Evolutionary conservation across 2,888 invertebrate species (phyloP), one percentile per base, ranked within the genome.

Genomic region (Drosophila maculinotata): DNA sequence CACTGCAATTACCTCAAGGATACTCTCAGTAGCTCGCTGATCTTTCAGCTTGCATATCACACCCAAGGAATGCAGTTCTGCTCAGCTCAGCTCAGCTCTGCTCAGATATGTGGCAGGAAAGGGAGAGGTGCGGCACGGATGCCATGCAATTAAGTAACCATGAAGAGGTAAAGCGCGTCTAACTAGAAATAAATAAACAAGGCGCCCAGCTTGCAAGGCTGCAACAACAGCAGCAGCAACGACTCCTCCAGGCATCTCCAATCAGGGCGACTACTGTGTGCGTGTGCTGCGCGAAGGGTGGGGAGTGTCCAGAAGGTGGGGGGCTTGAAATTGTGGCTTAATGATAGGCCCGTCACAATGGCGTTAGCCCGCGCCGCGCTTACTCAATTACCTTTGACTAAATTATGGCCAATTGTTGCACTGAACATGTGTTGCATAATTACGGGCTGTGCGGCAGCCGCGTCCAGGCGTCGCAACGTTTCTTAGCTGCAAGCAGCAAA

Each of bases 391-490:
- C 79, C 76, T 81, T 85, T 79, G 83, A 82, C 83, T 83, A 85
- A 83, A 83, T 83, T 85, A 83, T 85, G 80, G 83, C 86, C 83
- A 85, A 83, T 83, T 85, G 83, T 83, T 85, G 86, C 70, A 60
- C 62, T 69, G 80, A 83, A 85, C 83, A 83, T 83, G 83, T 83
- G 83, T 83, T 85, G 83, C 75, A 85, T 83, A 83, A 83, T 83
- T 83, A 85, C 71, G 76, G 83, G 80, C 79, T 85, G 72, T 48
- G 66, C 47, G 70, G 71, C 68, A 48, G 79, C 63, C 76, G 20
- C 25, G 42, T 36, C 35, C 30, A 35, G 52, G 70, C 69, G 49
- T 48, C 56, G 44, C 69, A 49, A 52, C 52, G 52, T 53, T 58
- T 53, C 48, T 23, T 69, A 64, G 83, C 80, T 80, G 63, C 71